Conservation (phyloP, 2,797 vertebrate genomes). For the Hyperoplus immaculatus region DNA sequence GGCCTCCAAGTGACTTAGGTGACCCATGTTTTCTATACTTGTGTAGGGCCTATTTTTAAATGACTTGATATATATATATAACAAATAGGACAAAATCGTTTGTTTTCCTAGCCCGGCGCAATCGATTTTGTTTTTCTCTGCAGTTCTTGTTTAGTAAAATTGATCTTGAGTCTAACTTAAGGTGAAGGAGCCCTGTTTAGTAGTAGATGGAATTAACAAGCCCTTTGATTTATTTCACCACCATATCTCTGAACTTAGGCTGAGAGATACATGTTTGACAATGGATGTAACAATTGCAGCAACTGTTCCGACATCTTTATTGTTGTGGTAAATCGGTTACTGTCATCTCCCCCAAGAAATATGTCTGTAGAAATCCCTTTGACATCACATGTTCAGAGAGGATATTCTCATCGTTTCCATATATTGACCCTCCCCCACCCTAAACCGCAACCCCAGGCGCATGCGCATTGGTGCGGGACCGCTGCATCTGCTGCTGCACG, state of each 20-base stretch:
- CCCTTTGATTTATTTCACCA: constrained; percentile 8
- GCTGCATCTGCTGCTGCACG: constrained; percentile 50
- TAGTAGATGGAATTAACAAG: background rate
- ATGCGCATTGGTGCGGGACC: constrained; percentile 78
- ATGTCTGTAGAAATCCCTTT: constrained; percentile 76
- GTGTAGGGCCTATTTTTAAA: too few relatives aligned
- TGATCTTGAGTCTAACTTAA: too few relatives aligned
- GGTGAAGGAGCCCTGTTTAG: background rate
- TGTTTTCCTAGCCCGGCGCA: too few relatives aligned
- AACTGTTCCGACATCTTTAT: constrained; percentile 7
- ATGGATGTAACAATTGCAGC: background rate
- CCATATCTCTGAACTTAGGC: background rate
- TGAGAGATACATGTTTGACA: background rate
- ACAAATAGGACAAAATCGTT: too few relatives aligned
- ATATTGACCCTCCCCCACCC: constrained; percentile 76
- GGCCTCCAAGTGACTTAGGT: too few relatives aligned
- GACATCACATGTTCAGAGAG: constrained; percentile 75
- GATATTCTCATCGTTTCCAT: constrained; percentile 80
- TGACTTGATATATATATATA: too few relatives aligned
- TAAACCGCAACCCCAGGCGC: constrained; percentile 86
- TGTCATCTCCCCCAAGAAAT: constrained; percentile 40
- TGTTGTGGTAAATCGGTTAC: constrained; percentile 26
- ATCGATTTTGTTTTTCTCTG: too few relatives aligned
- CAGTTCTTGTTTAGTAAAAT: too few relatives aligned
- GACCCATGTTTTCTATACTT: too few relatives aligned